Conservation (phyloP, 92 coral and sea anemone genomes). For the Siderastrea siderea region DNA sequence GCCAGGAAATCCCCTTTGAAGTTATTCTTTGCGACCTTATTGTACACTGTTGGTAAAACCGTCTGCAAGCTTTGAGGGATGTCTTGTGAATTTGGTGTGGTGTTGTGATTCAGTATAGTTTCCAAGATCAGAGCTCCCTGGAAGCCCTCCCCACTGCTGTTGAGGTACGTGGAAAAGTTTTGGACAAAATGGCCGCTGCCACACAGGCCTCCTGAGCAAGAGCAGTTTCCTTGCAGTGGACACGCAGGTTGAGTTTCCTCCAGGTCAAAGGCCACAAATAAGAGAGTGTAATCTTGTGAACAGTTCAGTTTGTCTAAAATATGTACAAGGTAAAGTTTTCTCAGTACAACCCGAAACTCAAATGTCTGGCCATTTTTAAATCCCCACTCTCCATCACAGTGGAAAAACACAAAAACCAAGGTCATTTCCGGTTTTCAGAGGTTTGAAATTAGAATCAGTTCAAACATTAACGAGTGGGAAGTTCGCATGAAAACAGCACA, state of each 20-base stretch:
- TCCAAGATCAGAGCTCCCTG: conserved; percentile 79
- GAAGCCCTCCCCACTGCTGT: conserved; percentile 34
- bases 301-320: conserved; percentile 57
- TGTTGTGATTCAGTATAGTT: conserved; percentile 75
- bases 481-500: no score
- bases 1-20: conserved; percentile 56
- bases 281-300: conserved; percentile 58
- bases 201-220: conserved; percentile 15
- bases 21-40: neutral
- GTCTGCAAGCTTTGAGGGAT: neutral
- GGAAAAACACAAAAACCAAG: no score
- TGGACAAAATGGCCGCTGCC: conserved; percentile 65
- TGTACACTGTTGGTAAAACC: neutral
- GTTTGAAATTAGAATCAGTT: no score
- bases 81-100: conserved; percentile 18
- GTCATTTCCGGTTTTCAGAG: no score
- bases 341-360: no score
- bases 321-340: no score
- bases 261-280: conserved; percentile 83
- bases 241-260: conserved; percentile 59
- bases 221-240: conserved; percentile 11
- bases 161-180: conserved; percentile 56
- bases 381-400: no score
- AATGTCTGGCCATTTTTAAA: no score
- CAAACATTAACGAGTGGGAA: no score